Evolutionary conservation across 2,113 vertebrate species (phyloP).

Genomic region (Brachyistius frenatus): DNA sequence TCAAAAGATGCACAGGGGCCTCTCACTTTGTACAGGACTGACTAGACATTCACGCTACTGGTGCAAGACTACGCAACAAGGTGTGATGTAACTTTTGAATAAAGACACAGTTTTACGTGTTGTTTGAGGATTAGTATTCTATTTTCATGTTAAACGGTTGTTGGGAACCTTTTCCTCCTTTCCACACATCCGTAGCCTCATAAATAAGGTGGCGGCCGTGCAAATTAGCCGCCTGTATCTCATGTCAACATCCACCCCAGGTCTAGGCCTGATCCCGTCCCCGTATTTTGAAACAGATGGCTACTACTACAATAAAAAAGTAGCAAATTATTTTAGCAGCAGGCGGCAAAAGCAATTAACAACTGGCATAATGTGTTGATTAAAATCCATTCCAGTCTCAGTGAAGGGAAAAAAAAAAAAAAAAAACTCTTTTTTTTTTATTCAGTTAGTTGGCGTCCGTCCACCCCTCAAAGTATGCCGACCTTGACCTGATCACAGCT

Average conservation of each 20-base stretch:
- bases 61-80: too few relatives aligned
- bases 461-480: conserved; percentile 61
- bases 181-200: conserved; percentile 57
- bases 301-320: conserved; percentile 85
- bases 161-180: conserved; percentile 23
- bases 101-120: too few relatives aligned
- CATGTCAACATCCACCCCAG: conserved; percentile 80
- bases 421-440: conserved; percentile 73
- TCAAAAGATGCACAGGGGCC: not conserved
- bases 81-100: not conserved
- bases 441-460: conserved; percentile 72
- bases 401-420: conserved; percentile 70
- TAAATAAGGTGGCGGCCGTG: conserved; percentile 73
- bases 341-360: conserved; percentile 87
- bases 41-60: conserved; percentile 1
- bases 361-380: conserved; percentile 89
- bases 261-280: conserved; percentile 78
- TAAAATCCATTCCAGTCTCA: conserved; percentile 84
- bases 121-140: not conserved
- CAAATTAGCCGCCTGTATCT: conserved; percentile 80
- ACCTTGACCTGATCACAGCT: conserved; percentile 75
- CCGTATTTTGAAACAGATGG: conserved; percentile 87
- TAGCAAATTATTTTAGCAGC: conserved; percentile 88
- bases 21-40: not conserved
- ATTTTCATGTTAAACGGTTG: not conserved